Percentiles rank a stretch among this genome's conserved stretches.
phyloP scores from a whole-genome alignment of 2,888 invertebrate genomes.

The Suillia variegata region DNA sequence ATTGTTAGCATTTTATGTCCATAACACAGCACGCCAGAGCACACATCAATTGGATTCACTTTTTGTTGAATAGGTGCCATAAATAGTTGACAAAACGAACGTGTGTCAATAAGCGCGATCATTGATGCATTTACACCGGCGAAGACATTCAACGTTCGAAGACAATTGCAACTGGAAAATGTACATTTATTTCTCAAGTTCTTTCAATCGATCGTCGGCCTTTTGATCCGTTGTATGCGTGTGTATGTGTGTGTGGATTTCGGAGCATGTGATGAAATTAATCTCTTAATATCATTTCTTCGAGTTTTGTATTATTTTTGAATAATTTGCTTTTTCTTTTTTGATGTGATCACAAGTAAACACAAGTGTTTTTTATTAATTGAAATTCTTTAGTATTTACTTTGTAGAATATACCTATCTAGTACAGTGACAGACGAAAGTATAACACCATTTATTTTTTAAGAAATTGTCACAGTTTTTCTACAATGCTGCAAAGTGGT shows the following conservation, averaged over 20 bases:
- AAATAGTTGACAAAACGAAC: constrained; percentile 17
- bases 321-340: not conserved
- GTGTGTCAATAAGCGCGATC: constrained; percentile 19
- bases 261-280: not conserved
- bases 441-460: no score
- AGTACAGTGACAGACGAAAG: no score
- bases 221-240: not conserved
- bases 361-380: constrained; percentile 52
- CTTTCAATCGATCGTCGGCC: no score
- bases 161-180: not conserved
- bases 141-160: not conserved
- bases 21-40: no score
- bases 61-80: not conserved
- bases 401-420: no score
- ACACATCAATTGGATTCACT: constrained; percentile 13
- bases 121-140: constrained; percentile 14
- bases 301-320: not conserved
- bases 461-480: no score
- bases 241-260: not conserved
- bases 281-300: not conserved
- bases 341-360: constrained; percentile 34
- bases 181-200: not conserved
- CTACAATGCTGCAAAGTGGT: no score
- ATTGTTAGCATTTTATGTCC: constrained; percentile 10
- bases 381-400: constrained; percentile 19